Percentiles rank a stretch among this genome's conserved stretches.
Conservation (phyloP, 1,140 invertebrate species). For the Drosophila nigrodunni region DNA sequence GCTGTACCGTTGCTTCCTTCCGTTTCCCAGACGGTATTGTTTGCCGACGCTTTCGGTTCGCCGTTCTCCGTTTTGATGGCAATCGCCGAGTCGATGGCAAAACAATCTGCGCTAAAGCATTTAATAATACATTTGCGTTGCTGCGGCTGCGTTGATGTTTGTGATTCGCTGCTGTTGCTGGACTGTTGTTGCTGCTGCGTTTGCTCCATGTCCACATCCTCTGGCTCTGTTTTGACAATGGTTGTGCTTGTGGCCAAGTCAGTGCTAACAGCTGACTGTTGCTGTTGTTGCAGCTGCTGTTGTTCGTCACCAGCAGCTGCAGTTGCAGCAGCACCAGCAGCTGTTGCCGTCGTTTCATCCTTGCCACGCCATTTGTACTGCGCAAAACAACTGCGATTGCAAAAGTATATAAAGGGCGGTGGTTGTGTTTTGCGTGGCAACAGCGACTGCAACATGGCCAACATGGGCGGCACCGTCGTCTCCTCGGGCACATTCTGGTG, state of each 20-base stretch:
- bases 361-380: conserved; percentile 64
- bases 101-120: conserved; percentile 61
- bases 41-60: conserved; percentile 5
- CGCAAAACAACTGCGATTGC: conserved; percentile 63
- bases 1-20: conserved; percentile 28
- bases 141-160: neutral
- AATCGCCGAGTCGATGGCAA: conserved; percentile 16
- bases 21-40: conserved; percentile 71
- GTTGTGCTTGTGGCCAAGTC: neutral
- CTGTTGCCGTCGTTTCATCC: conserved; percentile 24
- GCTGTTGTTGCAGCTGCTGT: neutral
- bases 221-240: conserved; percentile 30
- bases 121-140: conserved; percentile 68
- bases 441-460: conserved; percentile 46
- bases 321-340: neutral
- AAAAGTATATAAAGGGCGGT: conserved; percentile 59
- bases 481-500: conserved; percentile 51
- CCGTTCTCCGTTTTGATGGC: conserved; percentile 40
- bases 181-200: conserved; percentile 1
- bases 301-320: neutral
- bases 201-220: conserved; percentile 37
- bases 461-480: conserved; percentile 40
- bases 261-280: neutral
- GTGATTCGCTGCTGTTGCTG: conserved; percentile 3
- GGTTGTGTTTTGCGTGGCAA: conserved; percentile 46